Conservation (phyloP, 2,888 invertebrate species). For the Pristionchus japonicus region DNA sequence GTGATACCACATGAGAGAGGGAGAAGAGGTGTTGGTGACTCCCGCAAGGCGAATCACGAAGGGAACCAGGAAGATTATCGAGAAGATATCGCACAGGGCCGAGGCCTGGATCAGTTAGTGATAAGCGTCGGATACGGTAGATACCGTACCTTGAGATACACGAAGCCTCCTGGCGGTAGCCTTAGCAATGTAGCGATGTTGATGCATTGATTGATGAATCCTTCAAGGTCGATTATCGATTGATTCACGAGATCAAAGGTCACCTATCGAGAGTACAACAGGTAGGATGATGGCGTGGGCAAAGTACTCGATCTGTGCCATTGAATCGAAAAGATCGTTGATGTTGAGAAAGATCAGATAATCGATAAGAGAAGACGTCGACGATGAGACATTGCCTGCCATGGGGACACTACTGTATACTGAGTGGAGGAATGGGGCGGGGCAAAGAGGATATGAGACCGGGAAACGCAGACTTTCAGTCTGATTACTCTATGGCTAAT, state of each 20-base stretch:
- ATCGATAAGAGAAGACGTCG: background rate
- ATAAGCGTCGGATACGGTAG: background rate
- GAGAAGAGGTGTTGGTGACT: constrained; percentile 75
- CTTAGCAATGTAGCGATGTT: constrained; percentile 74
- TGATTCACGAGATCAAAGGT: background rate
- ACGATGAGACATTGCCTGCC: background rate
- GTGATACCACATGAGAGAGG: constrained; percentile 80
- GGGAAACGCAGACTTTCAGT: background rate
- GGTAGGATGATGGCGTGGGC: constrained; percentile 71
- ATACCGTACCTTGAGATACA: constrained; percentile 60
- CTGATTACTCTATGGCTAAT: background rate
- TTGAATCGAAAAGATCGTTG: constrained; percentile 10
- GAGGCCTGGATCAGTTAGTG: constrained; percentile 79
- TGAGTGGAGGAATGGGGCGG: constrained; percentile 28
- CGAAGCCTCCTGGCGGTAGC: constrained; percentile 64
- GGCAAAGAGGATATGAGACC: background rate
- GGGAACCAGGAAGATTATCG: constrained; percentile 82
- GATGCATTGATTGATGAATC: constrained; percentile 74
- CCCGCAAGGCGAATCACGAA: constrained; percentile 68
- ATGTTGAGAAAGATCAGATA: background rate
- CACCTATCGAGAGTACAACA: constrained; percentile 61
- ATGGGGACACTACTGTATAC: background rate
- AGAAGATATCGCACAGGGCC: constrained; percentile 84
- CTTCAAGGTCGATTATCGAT: constrained; percentile 48
- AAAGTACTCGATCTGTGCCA: constrained; percentile 66